phyloP scores from a whole-genome alignment of 2,113 vertebrate genomes.

The Chrysemys picta region DNA sequence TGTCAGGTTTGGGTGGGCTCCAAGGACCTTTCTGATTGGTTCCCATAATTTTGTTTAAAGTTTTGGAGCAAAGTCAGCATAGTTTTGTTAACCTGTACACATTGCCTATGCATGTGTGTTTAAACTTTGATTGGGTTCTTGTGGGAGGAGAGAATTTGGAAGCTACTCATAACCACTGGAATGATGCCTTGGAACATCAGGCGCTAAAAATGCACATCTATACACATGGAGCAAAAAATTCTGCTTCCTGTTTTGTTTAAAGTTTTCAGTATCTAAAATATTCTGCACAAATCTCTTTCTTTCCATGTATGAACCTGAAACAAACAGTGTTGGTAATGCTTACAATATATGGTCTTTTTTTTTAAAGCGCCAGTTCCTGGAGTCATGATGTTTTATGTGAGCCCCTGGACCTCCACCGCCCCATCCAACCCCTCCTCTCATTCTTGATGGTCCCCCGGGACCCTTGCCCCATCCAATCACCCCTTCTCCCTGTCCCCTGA shows the following conservation, averaged over 20 bases:
- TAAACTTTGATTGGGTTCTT: not conserved
- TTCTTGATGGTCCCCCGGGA: no score
- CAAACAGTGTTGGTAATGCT: not conserved
- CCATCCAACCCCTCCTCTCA: no score
- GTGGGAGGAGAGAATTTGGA: not conserved
- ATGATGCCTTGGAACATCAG: not conserved
- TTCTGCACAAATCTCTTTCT: not conserved
- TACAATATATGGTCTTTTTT: not conserved
- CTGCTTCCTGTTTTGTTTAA: not conserved
- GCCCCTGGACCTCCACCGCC: no score
- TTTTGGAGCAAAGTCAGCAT: not conserved
- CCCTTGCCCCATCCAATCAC: no score
- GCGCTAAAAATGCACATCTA: not conserved
- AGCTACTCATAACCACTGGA: no score
- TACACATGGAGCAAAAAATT: not conserved
- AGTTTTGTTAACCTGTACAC: not conserved
- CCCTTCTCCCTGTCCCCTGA: no score
- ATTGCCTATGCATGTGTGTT: not conserved
- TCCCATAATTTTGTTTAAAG: not conserved
- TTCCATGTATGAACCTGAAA: not conserved
- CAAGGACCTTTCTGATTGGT: not conserved
- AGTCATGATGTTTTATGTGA: not conserved
- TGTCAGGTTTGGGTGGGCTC: not conserved
- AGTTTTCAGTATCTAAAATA: not conserved
- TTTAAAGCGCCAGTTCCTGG: not conserved